Evolutionary conservation across 2,797 vertebrate species (phyloP), one percentile per base, ranked within the genome.

Genomic region (Hippoglossus hippoglossus): DNA sequence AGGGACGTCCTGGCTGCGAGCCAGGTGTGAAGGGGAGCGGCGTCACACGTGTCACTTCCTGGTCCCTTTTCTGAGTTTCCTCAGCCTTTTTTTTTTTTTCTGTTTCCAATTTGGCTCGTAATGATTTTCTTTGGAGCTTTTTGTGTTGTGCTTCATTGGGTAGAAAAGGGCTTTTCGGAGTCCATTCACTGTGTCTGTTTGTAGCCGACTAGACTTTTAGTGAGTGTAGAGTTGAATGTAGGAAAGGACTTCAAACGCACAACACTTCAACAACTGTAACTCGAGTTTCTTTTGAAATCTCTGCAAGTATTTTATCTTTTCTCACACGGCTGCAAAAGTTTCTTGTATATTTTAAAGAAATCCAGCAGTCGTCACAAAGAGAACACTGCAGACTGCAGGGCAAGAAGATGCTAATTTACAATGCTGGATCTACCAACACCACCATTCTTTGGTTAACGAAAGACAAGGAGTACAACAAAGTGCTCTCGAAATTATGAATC

Each of bases 21-120:
- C 77, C 71, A 63, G 66, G 25, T 56, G 56, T 71, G 80, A 68
- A 12, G 4, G 36, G 24, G 67, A 47, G 67, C 15, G 49, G 60
- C 39, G 46, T 83, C 63, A 66, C 71, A 50, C 16, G 41, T 81
- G 76, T 82, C 73, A 81, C 69, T 87, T 88, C 84, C 81, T 79
- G 69, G 81, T n/a, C 2, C 0, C 60, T 25, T 67, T 65, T 54
- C 62, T 67, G 26, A 56, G n/a, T 73, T 57, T 59, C 24, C 44
- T 49, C 62, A 16, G 58, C 28, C 28, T 31, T 31, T 55, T 8
- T 26, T 28, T 6, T 56, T 55, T 26, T 54, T 39, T 56, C n/a
- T 62, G 41, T 70, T 61, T 56, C 56, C 53, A 34, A 61, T 67
- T 62, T 49, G 57, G 44, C 51, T 60, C 6, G 4, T 36, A 9